A percentile compares a stretch with the other conserved stretches of the same genome.
Evolutionary conservation across 1,140 invertebrate species (phyloP).

Genomic region (Brachionus plicatilis): DNA sequence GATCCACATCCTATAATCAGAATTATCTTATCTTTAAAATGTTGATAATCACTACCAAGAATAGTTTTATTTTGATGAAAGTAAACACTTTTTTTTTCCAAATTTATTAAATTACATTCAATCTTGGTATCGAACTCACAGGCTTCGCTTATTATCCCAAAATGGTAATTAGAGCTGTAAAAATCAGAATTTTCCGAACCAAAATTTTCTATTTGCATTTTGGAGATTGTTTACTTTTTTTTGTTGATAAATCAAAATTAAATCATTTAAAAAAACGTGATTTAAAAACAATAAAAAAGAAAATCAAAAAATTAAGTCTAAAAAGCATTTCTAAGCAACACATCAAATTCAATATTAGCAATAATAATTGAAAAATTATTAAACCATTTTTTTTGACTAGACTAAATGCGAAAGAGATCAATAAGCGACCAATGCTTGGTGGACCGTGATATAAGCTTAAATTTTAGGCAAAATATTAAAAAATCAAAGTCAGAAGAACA

Average conservation of each 20-base stretch:
- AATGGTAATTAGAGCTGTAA: neutral
- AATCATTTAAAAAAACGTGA: neutral
- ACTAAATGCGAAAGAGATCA: slow-evolving; percentile 20
- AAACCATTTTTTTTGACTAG: neutral
- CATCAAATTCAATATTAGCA: neutral
- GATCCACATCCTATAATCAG: neutral
- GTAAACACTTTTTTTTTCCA: neutral
- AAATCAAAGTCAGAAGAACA: neutral
- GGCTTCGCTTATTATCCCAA: neutral
- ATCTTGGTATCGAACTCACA: neutral
- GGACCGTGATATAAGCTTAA: neutral
- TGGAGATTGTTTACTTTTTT: neutral
- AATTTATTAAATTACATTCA: neutral
- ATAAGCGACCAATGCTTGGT: slow-evolving; percentile 21
- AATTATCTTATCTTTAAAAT: neutral
- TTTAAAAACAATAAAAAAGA: neutral
- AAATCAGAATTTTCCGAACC: neutral
- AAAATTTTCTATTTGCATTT: neutral
- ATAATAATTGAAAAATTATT: neutral
- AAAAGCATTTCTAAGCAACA: neutral
- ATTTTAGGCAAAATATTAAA: neutral
- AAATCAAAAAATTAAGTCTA: neutral
- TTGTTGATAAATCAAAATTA: neutral
- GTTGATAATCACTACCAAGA: neutral
- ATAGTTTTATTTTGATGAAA: neutral